Base-by-base conservation (phyloP, 2,113 vertebrate genomes). In the Meriones unguiculatus region DNA sequence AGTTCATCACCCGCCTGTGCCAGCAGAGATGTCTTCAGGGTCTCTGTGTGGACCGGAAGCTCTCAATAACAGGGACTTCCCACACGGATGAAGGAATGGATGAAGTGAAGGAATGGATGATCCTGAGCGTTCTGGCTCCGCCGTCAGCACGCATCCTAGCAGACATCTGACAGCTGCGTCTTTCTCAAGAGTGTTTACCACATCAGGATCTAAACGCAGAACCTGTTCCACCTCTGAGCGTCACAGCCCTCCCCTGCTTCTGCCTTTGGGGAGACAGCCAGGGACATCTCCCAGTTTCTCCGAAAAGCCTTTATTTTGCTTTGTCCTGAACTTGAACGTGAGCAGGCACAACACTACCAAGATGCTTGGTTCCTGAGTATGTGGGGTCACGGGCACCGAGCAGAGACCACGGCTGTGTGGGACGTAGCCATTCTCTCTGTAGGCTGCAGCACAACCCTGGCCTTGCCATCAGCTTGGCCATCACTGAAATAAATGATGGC, bases 271-370 rank as follows among this genome's bases (percentile, higher is more conserved):
- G 41, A 20, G 0, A 1, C 52, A 13, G 69, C 87, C 0, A 72
- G 62, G 86, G 94, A 93, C 12, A 95, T 85, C 85, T 96, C 87
- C 70, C 77, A 76, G 94, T 91, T 97, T 84, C 87, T 78, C 7
- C 70, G 93, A 82, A 95, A 96, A 95, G n/a, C 82, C 94, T 72
- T 82, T 95, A 30, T 52, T 93, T 93, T 46, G 91, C 81, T 97
- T 97, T 96, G 95, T 96, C 93, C 85, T 95, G 70, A 50, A 35
- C 73, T 88, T 81, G 75, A 88, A 95, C 90, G 82, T 22, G 73
- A 95, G 91, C 89, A 82, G 18, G 50, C 93, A 89, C 17, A 5
- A 12, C 57, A 10, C 52, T 88, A 80, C 80, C 80, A 80, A 24
- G 69, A 82, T 1, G 2, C 41, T 84, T 1, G 35, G 17, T 46